A percentile compares a stretch with the other conserved stretches of the same genome.
phyloP scores from a whole-genome alignment of 2,797 vertebrate species.

The Acanthis flammea region DNA sequence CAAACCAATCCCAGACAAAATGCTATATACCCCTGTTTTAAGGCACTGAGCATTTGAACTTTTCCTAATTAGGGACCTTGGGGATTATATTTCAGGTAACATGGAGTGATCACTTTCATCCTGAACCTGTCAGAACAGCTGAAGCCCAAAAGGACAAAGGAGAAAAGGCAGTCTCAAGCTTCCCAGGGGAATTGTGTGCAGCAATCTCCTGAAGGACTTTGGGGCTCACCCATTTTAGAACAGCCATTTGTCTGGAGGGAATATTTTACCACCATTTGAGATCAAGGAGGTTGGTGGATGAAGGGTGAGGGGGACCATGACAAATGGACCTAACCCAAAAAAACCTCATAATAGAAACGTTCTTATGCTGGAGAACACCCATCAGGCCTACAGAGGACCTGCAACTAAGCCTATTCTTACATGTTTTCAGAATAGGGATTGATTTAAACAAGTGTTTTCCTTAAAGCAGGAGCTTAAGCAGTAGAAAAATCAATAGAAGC shows the following conservation, averaged over 20 bases:
- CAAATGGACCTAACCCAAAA: not conserved
- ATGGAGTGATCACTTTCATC: not conserved
- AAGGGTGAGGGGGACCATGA: not conserved
- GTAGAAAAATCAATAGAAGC: slow-evolving; percentile 12
- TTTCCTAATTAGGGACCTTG: not conserved
- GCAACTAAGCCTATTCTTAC: not conserved
- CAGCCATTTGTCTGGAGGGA: not conserved
- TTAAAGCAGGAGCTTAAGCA: not conserved
- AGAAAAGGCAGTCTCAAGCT: not conserved
- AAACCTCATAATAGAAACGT: not conserved
- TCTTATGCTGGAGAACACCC: not conserved
- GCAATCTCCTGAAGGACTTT: not conserved
- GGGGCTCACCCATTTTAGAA: not conserved
- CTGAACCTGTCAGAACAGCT: not conserved
- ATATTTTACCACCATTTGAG: not conserved
- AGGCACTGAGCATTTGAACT: not conserved
- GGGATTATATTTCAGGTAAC: not conserved
- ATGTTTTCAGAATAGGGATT: not conserved
- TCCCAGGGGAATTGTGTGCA: not conserved
- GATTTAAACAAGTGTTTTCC: slow-evolving; percentile 5
- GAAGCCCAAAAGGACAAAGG: not conserved
- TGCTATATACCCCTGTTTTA: not conserved
- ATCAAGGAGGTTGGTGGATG: not conserved
- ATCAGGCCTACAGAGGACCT: not conserved
- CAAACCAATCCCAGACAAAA: not conserved